Conservation (phyloP, 30 jellyfish, hydroid and myxozoan species). For the Clytia hemisphaerica region DNA sequence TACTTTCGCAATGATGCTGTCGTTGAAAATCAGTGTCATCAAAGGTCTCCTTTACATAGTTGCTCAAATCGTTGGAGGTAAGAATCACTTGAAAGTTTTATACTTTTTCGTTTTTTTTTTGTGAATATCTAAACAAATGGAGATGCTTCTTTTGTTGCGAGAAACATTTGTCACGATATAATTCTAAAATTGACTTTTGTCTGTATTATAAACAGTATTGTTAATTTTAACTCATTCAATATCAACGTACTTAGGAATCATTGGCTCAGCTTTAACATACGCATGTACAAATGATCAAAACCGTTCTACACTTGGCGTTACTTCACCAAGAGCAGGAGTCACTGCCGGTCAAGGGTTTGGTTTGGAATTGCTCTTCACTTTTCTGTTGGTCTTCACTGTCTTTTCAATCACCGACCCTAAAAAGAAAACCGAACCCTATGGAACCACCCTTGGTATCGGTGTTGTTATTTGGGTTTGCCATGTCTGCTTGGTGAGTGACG, state of each 20-base stretch:
- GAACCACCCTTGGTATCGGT: constrained; percentile 86
- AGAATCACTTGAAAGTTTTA: too few relatives aligned
- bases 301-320: constrained; percentile 56
- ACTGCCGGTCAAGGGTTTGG: constrained; percentile 89
- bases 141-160: too few relatives aligned
- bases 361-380: constrained; percentile 75
- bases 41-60: constrained; percentile 71
- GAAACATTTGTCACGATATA: too few relatives aligned
- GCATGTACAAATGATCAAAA: constrained; percentile 41
- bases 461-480: constrained; percentile 79
- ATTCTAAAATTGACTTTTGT: too few relatives aligned
- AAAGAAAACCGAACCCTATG: constrained; percentile 85
- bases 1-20: constrained; percentile 63
- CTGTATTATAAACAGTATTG: too few relatives aligned
- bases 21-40: constrained; percentile 38
- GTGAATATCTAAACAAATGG: background rate
- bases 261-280: constrained; percentile 45
- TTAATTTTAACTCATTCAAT: too few relatives aligned
- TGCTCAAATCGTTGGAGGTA: constrained; percentile 79
- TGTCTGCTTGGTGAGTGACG: constrained; percentile 80
- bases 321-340: constrained; percentile 29
- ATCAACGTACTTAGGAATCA: too few relatives aligned
- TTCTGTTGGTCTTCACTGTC: constrained; percentile 65
- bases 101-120: background rate
- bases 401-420: constrained; percentile 81